These are phyloP conservation scores for Monodelphis domestica DNA, from an alignment of 2,797 vertebrate species.

Conservation along the genomic window DNA sequence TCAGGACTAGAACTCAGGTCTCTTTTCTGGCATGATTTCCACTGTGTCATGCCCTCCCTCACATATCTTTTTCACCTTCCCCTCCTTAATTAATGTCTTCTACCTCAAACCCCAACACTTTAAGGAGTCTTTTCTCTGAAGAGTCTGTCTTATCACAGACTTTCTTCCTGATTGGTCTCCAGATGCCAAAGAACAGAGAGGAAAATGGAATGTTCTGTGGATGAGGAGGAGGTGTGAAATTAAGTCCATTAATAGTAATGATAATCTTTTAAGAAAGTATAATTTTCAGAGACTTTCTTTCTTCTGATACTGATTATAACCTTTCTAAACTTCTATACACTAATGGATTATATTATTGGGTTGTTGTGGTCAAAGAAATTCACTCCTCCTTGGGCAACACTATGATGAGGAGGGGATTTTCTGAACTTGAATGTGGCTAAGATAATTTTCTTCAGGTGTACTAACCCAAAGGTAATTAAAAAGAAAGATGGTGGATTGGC, in stretches of 20 bases:
- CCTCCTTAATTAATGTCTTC: neutral
- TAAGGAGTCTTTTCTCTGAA: no score
- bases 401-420: neutral
- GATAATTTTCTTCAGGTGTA: neutral
- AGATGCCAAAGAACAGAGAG: neutral
- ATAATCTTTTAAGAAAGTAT: neutral
- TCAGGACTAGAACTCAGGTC: neutral
- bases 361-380: neutral
- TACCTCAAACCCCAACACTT: neutral
- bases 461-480: neutral
- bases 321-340: neutral
- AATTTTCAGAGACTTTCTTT: neutral
- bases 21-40: neutral
- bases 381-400: neutral
- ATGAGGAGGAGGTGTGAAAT: neutral
- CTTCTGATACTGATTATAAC: neutral
- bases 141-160: neutral
- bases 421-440: neutral
- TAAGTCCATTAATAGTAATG: neutral
- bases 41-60: neutral
- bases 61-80: neutral
- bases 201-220: neutral
- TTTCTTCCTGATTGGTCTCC: neutral
- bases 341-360: neutral
- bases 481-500: neutral